phyloP scores from a whole-genome alignment of 2,113 vertebrate genomes.

The Oncorhynchus nerka region DNA sequence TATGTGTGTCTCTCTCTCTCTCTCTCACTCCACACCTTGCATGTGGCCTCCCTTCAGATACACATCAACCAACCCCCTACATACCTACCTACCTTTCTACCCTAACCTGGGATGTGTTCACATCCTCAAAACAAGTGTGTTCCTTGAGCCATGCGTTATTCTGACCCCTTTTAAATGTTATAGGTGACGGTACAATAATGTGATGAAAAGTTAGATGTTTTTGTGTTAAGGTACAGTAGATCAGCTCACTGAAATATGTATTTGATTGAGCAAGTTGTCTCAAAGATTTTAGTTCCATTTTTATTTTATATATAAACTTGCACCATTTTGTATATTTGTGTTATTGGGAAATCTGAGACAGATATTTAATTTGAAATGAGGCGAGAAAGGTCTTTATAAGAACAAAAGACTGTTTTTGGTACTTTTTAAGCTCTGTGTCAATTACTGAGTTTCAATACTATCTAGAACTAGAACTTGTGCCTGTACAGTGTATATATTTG shows the following conservation, averaged over 20 bases:
- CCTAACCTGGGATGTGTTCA: slow-evolving; percentile 29
- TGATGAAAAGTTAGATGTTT: slow-evolving; percentile 5
- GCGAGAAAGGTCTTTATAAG: neutral
- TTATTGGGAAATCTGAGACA: slow-evolving; percentile 18
- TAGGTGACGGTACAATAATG: slow-evolving; percentile 1
- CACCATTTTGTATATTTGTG: slow-evolving; percentile 16
- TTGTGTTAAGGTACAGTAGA: neutral
- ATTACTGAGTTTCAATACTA: slow-evolving; percentile 17
- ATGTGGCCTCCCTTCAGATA: slow-evolving; percentile 36
- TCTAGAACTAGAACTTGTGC: slow-evolving; percentile 30
- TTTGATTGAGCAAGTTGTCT: slow-evolving; percentile 16
- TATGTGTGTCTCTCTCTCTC: neutral
- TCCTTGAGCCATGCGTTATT: slow-evolving; percentile 5
- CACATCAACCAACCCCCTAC: neutral
- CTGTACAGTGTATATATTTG: slow-evolving; percentile 74
- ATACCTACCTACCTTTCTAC: neutral
- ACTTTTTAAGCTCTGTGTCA: slow-evolving; percentile 22
- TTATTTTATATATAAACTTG: neutral
- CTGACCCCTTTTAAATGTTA: neutral
- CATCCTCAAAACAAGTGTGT: slow-evolving; percentile 24
- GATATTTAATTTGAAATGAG: slow-evolving; percentile 1
- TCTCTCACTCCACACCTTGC: slow-evolving; percentile 22
- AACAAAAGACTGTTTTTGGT: slow-evolving; percentile 19
- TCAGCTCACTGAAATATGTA: neutral
- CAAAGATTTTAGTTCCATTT: slow-evolving; percentile 3